These are phyloP conservation scores for Pterostichus madidus DNA, from an alignment of 2,888 invertebrate species.

Conservation along the genomic window DNA sequence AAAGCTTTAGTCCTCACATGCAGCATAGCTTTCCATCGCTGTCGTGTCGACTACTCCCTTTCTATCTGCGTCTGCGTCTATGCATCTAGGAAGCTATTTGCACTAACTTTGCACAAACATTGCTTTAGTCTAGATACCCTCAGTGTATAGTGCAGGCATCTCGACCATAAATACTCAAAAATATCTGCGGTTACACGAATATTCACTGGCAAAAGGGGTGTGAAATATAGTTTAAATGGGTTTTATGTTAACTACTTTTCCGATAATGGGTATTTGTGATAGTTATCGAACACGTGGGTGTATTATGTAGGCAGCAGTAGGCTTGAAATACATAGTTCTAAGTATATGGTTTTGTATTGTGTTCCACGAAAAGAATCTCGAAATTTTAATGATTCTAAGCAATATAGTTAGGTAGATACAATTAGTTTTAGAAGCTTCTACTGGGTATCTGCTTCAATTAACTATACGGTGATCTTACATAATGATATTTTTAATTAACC, in stretches of 20 bases:
- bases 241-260: constrained; percentile 46
- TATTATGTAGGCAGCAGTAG: neutral
- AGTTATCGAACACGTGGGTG: constrained; percentile 25
- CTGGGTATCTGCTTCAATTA: no score
- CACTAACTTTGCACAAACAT: constrained; percentile 42
- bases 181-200: constrained; percentile 3
- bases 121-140: neutral
- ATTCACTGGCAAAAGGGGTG: constrained; percentile 3
- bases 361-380: no score
- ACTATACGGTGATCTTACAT: no score
- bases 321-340: neutral
- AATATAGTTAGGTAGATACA: no score
- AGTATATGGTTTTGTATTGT: no score
- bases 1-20: neutral
- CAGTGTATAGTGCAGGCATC: neutral
- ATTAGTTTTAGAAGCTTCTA: no score
- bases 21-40: neutral
- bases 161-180: constrained; percentile 23
- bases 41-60: neutral
- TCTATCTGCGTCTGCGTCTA: neutral
- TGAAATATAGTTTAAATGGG: constrained; percentile 24
- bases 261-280: constrained; percentile 36
- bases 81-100: constrained; percentile 42
- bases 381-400: no score
- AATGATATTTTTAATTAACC: no score